Base-by-base conservation (phyloP, 64 coral and sea anemone species). In the Platygyra sinensis region DNA sequence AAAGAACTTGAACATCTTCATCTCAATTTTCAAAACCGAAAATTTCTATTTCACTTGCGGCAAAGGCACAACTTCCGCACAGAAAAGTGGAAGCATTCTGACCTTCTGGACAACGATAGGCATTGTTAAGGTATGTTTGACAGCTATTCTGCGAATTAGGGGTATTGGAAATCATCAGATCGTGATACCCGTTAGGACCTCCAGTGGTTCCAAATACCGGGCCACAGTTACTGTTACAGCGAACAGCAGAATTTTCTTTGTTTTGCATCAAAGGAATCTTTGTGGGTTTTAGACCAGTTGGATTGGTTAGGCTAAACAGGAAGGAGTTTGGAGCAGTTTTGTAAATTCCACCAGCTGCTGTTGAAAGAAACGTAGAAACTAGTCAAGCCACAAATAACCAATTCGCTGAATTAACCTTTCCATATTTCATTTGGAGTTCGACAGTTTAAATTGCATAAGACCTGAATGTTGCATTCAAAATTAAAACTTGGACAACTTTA, bases 141-240 rank as follows among this genome's bases (percentile, higher is more conserved):
- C 80, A 77, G 57, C 64, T 86, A 60, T 42, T 67, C 54, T 57
- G 54, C 14, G 79, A 62, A 52, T 91, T 74, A 14, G 89, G 89
- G 16, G 57, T 75, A 32, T 91, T 91, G 25, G 63, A 49, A 77
- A 91, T 91, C 22, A 15, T 38, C 18, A 91, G 57, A 60, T 91
- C 89, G 61, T 78, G n/a, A 2, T 30, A 33, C 52, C 2, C 30
- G 15, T 9, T 13, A 57, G 54, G 15, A 12, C 10, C n/a, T n/a
- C n/a, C 10, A 57, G 54, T 11, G 54, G 11, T 13, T 91, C 89
- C 89, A 85, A 91, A 91, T 62, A 62, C 51, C 33, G 89, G 89
- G 10, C 89, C 89, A 22, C 62, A 85, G 80, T 79, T 13, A n/a
- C 79, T 76, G 63, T 75, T 2, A 31, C 89, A 91, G 7, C 46